These are phyloP conservation scores for Priocnemis perturbator DNA, from an alignment of 2,888 invertebrate species.

Conservation along the genomic window DNA sequence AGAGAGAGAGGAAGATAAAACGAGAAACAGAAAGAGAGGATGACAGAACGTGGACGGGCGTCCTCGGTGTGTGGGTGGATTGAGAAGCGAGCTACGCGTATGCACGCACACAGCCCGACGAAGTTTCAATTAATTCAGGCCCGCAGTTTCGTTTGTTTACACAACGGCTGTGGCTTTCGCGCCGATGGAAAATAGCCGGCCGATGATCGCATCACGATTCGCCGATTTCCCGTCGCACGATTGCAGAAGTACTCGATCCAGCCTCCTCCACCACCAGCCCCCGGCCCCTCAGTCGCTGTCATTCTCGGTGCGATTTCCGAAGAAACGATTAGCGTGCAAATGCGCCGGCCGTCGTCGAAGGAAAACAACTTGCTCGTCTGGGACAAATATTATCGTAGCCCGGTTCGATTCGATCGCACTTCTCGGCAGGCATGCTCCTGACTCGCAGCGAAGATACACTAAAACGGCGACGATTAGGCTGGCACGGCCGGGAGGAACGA, in stretches of 20 bases:
- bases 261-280: slow-evolving; percentile 5
- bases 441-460: too few relatives aligned
- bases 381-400: too few relatives aligned
- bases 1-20: too few relatives aligned
- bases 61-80: slow-evolving; percentile 1
- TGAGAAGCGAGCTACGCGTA: slow-evolving; percentile 4
- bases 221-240: slow-evolving; percentile 12
- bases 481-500: too few relatives aligned
- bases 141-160: slow-evolving; percentile 50
- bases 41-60: slow-evolving; percentile 10
- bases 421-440: too few relatives aligned
- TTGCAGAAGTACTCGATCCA: neutral
- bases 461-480: too few relatives aligned
- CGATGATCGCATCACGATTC: slow-evolving; percentile 40
- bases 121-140: slow-evolving; percentile 61
- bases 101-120: slow-evolving; percentile 40
- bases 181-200: slow-evolving; percentile 46
- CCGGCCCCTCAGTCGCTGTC: slow-evolving; percentile 11
- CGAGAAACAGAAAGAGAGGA: too few relatives aligned
- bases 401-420: too few relatives aligned
- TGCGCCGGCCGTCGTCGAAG: slow-evolving; percentile 5
- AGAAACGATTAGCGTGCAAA: slow-evolving; percentile 29
- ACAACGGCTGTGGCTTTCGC: slow-evolving; percentile 37
- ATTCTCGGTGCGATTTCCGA: slow-evolving; percentile 31
- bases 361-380: too few relatives aligned